Evolutionary conservation across 2,888 invertebrate species (phyloP), one percentile per base, ranked within the genome.

Genomic region (Cheilosia soror): DNA sequence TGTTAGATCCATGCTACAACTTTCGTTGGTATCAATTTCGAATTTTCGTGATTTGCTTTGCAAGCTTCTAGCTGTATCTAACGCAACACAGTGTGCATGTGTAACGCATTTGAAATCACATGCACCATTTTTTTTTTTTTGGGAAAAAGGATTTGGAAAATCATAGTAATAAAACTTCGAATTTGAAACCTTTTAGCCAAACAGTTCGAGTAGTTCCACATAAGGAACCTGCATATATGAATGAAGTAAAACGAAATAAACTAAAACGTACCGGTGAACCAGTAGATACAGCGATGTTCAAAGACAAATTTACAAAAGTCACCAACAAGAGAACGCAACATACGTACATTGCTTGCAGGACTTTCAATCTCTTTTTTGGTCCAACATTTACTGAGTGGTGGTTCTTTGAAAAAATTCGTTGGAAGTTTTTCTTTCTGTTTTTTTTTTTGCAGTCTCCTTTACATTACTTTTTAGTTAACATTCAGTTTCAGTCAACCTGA

Each of bases 401-500:
- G 66, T 81, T 72, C 85, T 77, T 62, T 81, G 76, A 42, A 15
- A 15, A 51, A 62, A n/a, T 33, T 25, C 37, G 29, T 75, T 20
- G 47, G 65, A 33, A 37, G 31, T 15, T 47, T 51, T 51, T 29
- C 20, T 25, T 11, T 11, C 20, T 49, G 1, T 25, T 60, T 13
- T 27, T 58, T 49, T 27, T 49, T 4, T 33, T 44, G 42, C 42
- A 47, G 57, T 47, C 53, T 62, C 42, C 53, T 40, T 75, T 80
- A 47, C 76, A 79, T 69, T 51, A 44, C 49, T 76, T 76, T 80
- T 81, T 81, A 81, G 76, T 85, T 71, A 76, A 72, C 76, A 71
- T 76, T 85, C 76, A 85, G 81, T 81, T 76, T 85, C 76, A 85
- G 81, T 81, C 81, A 85, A 80, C 85, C 85, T 81, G 85, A 85